Evolutionary conservation across 53 echinoderm and acorn worm genomes (phyloP).

Genomic region (Astropecten irregularis): DNA sequence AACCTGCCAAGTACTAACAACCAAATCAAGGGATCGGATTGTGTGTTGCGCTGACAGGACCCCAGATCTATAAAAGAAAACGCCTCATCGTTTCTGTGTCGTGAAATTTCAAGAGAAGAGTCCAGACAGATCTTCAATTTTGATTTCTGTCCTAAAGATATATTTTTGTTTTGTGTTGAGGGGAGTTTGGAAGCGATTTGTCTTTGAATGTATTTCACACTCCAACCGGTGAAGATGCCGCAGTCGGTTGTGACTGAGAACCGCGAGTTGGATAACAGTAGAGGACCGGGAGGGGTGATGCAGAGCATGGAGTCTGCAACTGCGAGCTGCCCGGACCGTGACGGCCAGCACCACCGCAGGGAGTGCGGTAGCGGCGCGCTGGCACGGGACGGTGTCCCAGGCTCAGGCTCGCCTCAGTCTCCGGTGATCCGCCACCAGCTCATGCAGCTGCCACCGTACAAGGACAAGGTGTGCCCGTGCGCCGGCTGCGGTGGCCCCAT

Average conservation of each 20-base stretch:
- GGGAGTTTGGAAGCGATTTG: no score
- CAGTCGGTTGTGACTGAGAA: conserved; percentile 22
- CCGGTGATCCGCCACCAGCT: conserved; percentile 8
- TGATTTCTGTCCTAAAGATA: no score
- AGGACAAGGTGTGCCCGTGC: conserved; percentile 72
- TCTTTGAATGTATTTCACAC: conserved; percentile 50
- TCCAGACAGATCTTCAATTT: no score
- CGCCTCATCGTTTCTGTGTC: no score
- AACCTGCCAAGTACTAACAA: no score
- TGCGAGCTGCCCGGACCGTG: not conserved
- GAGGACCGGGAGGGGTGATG: no score
- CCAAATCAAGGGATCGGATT: no score
- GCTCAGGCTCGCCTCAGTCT: not conserved
- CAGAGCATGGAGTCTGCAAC: not conserved
- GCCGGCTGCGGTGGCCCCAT: conserved; percentile 90
- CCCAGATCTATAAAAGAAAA: no score
- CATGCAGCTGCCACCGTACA: conserved; percentile 5
- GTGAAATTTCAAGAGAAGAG: no score
- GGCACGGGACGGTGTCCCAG: not conserved
- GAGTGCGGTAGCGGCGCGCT: not conserved
- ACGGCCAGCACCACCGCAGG: not conserved
- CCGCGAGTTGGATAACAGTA: conserved; percentile 8
- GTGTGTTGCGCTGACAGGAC: no score
- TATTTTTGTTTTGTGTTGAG: no score
- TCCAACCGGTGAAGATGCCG: conserved; percentile 49